phyloP scores from a whole-genome alignment of 1,140 invertebrate species.

The Brachionus asplanchnoidis region DNA sequence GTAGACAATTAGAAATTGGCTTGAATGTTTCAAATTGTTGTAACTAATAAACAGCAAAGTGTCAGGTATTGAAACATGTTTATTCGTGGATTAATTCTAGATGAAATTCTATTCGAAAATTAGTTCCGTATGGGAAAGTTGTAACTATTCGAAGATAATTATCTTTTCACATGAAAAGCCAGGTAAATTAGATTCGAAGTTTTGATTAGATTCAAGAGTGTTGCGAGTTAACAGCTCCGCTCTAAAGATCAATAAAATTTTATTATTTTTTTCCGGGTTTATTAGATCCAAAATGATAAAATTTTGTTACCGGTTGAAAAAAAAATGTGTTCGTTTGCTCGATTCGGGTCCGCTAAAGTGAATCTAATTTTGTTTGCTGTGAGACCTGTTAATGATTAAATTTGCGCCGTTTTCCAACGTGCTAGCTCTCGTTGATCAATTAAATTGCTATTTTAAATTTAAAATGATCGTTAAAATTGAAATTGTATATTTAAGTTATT shows the following conservation, averaged over 20 bases:
- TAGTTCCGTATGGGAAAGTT: background rate
- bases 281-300: background rate
- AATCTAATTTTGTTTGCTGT: background rate
- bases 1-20: background rate
- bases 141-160: conserved; percentile 17
- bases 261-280: background rate
- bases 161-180: conserved; percentile 14
- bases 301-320: background rate
- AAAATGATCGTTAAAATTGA: background rate
- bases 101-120: conserved; percentile 9
- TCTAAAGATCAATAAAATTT: conserved; percentile 9
- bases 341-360: background rate
- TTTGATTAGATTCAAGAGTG: conserved; percentile 23
- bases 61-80: conserved; percentile 14
- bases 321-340: background rate
- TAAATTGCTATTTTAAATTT: background rate
- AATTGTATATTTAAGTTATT: background rate
- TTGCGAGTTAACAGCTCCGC: conserved; percentile 16
- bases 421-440: background rate
- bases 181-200: background rate
- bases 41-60: conserved; percentile 30
- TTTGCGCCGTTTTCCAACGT: background rate
- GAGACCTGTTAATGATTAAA: background rate
- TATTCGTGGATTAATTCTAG: background rate
- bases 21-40: conserved; percentile 19